Evolutionary conservation across 2,888 invertebrate species (phyloP).

Genomic region (Rhingia campestris): DNA sequence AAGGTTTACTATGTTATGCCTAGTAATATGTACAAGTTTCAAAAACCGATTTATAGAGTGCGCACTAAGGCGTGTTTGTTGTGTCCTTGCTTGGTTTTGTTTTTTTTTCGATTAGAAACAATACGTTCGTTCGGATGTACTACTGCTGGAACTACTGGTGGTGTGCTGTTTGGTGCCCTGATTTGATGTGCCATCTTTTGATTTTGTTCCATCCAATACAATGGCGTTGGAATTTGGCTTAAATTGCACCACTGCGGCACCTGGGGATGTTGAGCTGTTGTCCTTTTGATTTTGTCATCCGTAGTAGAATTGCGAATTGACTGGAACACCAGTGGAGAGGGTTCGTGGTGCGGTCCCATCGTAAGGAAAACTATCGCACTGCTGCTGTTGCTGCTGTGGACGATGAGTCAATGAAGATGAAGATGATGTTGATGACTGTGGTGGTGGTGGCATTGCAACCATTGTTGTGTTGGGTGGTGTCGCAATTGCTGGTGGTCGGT

Average conservation of each 20-base stretch:
- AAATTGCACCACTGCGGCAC: conserved; percentile 8
- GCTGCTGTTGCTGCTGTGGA: conserved; percentile 77
- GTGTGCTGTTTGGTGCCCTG: conserved; percentile 55
- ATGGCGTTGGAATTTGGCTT: conserved; percentile 65
- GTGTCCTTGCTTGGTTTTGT: conserved; percentile 1
- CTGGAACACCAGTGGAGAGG: conserved; percentile 81
- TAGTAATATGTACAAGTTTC: conserved; percentile 54
- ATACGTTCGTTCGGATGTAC: conserved; percentile 74
- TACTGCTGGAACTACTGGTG: conserved; percentile 57
- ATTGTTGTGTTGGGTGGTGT: conserved; percentile 77
- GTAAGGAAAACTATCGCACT: conserved; percentile 77
- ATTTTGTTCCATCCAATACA: conserved; percentile 58
- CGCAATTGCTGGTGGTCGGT: conserved; percentile 78
- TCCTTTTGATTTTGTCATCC: conserved; percentile 80
- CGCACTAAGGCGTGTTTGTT: conserved; percentile 11
- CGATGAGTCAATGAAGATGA: conserved; percentile 74
- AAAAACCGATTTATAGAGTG: conserved; percentile 23
- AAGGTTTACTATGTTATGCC: conserved; percentile 16
- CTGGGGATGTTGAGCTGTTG: conserved; percentile 34
- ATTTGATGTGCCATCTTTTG: conserved; percentile 61
- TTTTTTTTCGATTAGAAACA: conserved; percentile 64
- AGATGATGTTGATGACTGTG: conserved; percentile 61
- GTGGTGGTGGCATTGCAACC: conserved; percentile 58
- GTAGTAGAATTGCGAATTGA: conserved; percentile 81
- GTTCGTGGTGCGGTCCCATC: conserved; percentile 82